Conservation (phyloP, 2,113 vertebrate species). For the Origma solitaria region DNA sequence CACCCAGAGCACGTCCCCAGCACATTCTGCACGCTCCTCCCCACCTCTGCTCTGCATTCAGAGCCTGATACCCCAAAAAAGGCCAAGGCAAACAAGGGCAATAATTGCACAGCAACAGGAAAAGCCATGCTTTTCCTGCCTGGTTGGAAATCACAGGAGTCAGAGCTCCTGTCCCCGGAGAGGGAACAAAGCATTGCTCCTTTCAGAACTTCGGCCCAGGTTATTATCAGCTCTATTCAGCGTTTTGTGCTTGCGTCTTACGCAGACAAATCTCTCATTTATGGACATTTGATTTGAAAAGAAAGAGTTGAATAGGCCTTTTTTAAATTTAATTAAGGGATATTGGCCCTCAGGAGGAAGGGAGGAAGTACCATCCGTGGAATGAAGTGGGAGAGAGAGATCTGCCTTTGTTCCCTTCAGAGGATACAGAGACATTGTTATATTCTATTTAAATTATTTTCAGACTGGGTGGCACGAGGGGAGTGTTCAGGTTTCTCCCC, state of each 20-base stretch:
- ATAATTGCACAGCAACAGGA: not conserved
- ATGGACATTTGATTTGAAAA: not conserved
- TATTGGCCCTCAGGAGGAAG: not conserved
- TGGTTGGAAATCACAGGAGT: not conserved
- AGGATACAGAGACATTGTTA: not conserved
- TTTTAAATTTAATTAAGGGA: not conserved
- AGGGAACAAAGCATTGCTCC: not conserved
- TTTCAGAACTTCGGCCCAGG: not conserved
- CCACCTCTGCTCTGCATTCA: not conserved
- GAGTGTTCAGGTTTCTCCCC: not conserved
- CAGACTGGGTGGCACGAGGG: not conserved
- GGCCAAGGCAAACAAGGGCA: not conserved
- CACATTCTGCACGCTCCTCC: not conserved
- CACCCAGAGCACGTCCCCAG: not conserved
- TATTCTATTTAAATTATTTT: not conserved
- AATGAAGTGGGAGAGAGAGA: slow-evolving; percentile 26
- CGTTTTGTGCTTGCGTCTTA: not conserved
- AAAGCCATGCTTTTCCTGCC: not conserved
- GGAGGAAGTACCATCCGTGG: not conserved
- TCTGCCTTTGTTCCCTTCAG: not conserved
- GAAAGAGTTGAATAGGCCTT: not conserved
- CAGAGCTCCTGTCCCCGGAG: not conserved
- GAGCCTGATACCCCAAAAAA: not conserved
- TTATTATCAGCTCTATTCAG: not conserved
- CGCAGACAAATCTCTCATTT: not conserved